phyloP scores from a whole-genome alignment of 1,140 invertebrate genomes.

The Plectrocnemia conspersa region DNA sequence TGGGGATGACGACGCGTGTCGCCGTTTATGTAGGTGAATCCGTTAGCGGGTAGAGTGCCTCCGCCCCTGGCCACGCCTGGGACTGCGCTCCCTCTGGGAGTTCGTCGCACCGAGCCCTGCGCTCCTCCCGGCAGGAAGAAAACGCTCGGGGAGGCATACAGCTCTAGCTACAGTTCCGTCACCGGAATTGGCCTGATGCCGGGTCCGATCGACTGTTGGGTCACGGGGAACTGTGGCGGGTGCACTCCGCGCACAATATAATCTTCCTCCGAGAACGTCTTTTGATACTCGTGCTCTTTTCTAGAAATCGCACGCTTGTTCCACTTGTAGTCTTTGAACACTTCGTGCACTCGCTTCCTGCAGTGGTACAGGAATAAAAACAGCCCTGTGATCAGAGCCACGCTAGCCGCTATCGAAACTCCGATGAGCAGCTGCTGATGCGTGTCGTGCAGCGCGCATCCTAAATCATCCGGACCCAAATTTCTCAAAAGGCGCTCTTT shows the following conservation, averaged over 20 bases:
- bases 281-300: constrained; percentile 83
- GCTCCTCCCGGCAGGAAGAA: constrained; percentile 58
- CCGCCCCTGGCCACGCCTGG: constrained; percentile 54
- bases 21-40: constrained; percentile 70
- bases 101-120: constrained; percentile 51
- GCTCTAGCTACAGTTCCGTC: constrained; percentile 91
- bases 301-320: constrained; percentile 68
- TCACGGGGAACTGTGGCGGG: constrained; percentile 56
- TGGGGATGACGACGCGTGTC: constrained; percentile 52
- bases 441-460: constrained; percentile 71
- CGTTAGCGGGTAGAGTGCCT: constrained; percentile 65
- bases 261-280: constrained; percentile 80
- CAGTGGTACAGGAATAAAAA: constrained; percentile 72
- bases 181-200: constrained; percentile 74
- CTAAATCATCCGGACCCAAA: constrained; percentile 69
- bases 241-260: constrained; percentile 65
- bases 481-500: constrained; percentile 64
- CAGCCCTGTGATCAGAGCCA: constrained; percentile 63
- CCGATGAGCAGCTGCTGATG: constrained; percentile 74
- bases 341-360: constrained; percentile 69
- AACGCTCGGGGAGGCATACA: constrained; percentile 70
- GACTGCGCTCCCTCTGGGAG: constrained; percentile 49
- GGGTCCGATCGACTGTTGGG: constrained; percentile 53
- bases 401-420: constrained; percentile 62
- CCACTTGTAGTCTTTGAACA: constrained; percentile 78